Evolutionary conservation across 2,888 invertebrate species (phyloP), one percentile per base, ranked within the genome.

Genomic region (Nipponacmea schrenckii): DNA sequence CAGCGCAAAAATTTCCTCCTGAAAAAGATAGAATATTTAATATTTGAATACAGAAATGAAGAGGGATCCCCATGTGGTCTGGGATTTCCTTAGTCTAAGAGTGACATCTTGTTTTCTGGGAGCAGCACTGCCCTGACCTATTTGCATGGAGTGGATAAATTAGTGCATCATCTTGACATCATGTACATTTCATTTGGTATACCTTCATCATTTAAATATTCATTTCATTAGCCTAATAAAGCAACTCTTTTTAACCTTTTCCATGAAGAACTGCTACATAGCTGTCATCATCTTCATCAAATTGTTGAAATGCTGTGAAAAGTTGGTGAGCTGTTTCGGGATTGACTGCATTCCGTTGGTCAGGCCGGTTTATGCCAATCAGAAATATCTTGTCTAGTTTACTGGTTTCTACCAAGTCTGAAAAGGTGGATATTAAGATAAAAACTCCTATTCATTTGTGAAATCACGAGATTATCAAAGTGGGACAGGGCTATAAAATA

Each of bases 1-100:
- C 98, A 2, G 97, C 93, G 89, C 96, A 97, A 89, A 98, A 98
- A 71, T 94, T 94, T 0, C 97, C 97, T n/a, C 97, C 96, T 90
- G 73, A 17, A 84, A 77, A 44, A 63, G 24, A 68, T 64, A 45
- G 64, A 14, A 67, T 24, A n/a, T 39, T 56, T 1, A 24, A 64
- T 27, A 20, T n/a, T n/a, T 3, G 31, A n/a, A 5, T 3, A 64
- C 31, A 64, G 17, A 26, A n/a, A 7, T 17, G 31, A 10, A 31
- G 7, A 31, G 31, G 31, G 7, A n/a, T n/a, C n/a, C n/a, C n/a
- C n/a, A n/a, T n/a, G n/a, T n/a, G n/a, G n/a, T n/a, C n/a, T n/a
- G n/a, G n/a, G n/a, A n/a, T n/a, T n/a, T n/a, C n/a, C n/a, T n/a
- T n/a, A n/a, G n/a, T n/a, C n/a, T n/a, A n/a, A n/a, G n/a, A n/a